Percentiles rank a stretch among this genome's conserved stretches.
Evolutionary conservation across 2,797 vertebrate species (phyloP).

Genomic region (Cephalopachus bancanus): DNA sequence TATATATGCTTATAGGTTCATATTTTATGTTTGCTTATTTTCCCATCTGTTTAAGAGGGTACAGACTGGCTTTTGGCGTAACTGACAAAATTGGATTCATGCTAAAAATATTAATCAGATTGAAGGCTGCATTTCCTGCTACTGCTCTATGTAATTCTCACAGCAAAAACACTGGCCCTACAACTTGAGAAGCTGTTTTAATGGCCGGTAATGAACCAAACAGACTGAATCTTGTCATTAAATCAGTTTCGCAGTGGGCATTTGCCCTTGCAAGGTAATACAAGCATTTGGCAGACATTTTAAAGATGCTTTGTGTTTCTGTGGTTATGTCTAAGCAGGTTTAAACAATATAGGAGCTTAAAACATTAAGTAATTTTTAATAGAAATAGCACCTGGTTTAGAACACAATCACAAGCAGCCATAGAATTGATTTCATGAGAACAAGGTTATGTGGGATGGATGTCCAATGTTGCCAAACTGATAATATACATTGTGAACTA

Average conservation of each 20-base stretch:
- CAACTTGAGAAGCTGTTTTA: slow-evolving; percentile 16
- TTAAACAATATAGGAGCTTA: background rate
- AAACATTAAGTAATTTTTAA: slow-evolving; percentile 54
- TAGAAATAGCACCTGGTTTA: slow-evolving; percentile 53
- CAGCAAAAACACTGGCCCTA: background rate
- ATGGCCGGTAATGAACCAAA: background rate
- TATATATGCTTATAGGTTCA: background rate
- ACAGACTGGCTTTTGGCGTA: background rate
- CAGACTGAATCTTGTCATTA: slow-evolving; percentile 12
- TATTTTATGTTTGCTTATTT: slow-evolving; percentile 38
- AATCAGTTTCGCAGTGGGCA: background rate
- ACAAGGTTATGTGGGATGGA: background rate
- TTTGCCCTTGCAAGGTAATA: slow-evolving; percentile 59
- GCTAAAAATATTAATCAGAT: slow-evolving; percentile 43
- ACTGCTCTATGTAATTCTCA: background rate
- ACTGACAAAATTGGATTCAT: background rate
- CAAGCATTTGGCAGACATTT: slow-evolving; percentile 34
- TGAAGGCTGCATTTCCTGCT: slow-evolving; percentile 11
- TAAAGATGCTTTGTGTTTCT: slow-evolving; percentile 50
- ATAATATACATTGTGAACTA: background rate
- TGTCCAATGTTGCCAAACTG: background rate
- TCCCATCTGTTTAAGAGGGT: background rate
- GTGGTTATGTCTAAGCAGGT: slow-evolving; percentile 35
- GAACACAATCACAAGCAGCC: slow-evolving; percentile 18
- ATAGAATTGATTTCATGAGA: background rate